phyloP scores from a whole-genome alignment of 2,113 vertebrate species.

The Calonectris borealis region DNA sequence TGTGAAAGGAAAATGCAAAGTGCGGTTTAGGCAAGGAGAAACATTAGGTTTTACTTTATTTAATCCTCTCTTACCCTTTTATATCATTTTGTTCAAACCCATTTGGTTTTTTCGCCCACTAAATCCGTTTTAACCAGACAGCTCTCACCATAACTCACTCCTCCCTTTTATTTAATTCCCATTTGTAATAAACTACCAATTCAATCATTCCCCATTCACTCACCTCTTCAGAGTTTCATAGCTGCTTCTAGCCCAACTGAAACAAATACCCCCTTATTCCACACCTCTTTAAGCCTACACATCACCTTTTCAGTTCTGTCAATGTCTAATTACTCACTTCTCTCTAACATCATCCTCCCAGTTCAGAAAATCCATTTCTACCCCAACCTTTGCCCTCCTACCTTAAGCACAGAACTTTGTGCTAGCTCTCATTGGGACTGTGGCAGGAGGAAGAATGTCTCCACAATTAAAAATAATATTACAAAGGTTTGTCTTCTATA shows the following conservation, averaged over 20 bases:
- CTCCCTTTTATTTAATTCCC: neutral
- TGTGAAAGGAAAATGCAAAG: neutral
- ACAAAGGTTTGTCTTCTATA: neutral
- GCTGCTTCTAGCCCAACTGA: neutral
- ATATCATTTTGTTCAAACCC: neutral
- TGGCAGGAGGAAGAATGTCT: neutral
- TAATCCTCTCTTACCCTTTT: neutral
- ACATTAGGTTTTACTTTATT: neutral
- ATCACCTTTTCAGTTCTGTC: neutral
- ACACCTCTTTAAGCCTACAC: neutral
- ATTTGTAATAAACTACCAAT: neutral
- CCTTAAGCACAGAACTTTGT: neutral
- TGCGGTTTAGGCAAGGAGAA: neutral
- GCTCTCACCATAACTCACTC: neutral
- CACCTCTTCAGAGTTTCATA: neutral
- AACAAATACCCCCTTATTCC: neutral
- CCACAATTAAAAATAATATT: neutral
- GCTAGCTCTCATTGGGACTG: neutral
- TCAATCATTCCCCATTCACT: neutral
- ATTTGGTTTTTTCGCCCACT: accelerated
- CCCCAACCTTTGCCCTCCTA: neutral
- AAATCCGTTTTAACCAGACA: neutral
- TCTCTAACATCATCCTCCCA: neutral
- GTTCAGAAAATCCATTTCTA: neutral
- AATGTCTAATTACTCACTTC: neutral